Base-by-base conservation (phyloP, 2,113 vertebrate species). In the Gymnarchus niloticus region DNA sequence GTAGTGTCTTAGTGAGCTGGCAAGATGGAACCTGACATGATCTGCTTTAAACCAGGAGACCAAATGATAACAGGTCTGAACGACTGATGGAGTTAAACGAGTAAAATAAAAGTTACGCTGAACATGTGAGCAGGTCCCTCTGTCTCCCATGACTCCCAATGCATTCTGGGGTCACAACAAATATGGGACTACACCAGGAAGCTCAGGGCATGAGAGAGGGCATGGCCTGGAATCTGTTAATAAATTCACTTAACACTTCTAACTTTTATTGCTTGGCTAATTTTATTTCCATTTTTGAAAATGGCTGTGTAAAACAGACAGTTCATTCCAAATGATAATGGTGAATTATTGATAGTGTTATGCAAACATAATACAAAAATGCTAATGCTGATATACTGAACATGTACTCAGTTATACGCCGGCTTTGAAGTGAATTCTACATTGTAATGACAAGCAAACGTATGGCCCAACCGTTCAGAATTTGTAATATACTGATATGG, bases 1-100 rank as follows among this genome's bases (percentile, higher is more conserved):
- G 92, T 89, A 87, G 86, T 4, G 90, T 87, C 28, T 6, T 17
- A 37, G 88, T 89, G 88, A 88, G 87, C 86, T 88, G 88, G 87
- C 94, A 91, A 92, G 94, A 88, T 91, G 83, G 78, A 91, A 92
- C 95, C 90, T 1, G 93, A 90, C 89, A 90, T 86, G 10, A 3
- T 61, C 57, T 52, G 51, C 37, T 48, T 83, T 82, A 56, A 48
- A 23, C n/a, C n/a, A 51, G 2, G 61, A 61, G n/a, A 51, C 5
- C 44, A 28, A 83, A 83, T 56, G 48, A 69, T 54, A 23, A 65
- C 25, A 61, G 82, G 28, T 14, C 25, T 51, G n/a, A 54, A 33
- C 77, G 49, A 28, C 25, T 12, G 28, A 48, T 78, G 51, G 37
- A 82, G 49, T n/a, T 19, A 12, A 82, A 41, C 49, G 25, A 51